Conservation (phyloP, 2,797 vertebrate species). For the Craterocephalus amniculus region DNA sequence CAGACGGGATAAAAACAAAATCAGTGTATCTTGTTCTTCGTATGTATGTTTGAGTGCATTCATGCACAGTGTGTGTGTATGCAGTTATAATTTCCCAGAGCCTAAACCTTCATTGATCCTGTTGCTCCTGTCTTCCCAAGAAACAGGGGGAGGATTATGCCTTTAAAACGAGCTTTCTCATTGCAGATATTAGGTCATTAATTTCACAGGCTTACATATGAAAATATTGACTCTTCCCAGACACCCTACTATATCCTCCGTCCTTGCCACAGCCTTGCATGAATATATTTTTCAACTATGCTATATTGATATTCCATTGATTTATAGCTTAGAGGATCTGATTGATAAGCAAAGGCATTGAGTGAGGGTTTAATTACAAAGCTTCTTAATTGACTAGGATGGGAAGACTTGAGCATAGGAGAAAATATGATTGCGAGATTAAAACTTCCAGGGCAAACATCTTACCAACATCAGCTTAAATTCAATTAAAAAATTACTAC, state of each 20-base stretch:
- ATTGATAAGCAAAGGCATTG: constrained; percentile 79
- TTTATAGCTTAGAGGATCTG: constrained; percentile 73
- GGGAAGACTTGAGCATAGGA: constrained; percentile 36
- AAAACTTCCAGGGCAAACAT: constrained; percentile 17
- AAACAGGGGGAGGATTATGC: constrained; percentile 77
- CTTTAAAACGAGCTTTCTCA: constrained; percentile 81
- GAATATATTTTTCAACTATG: constrained; percentile 75
- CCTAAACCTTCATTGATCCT: constrained; percentile 79
- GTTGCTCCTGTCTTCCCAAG: constrained; percentile 68
- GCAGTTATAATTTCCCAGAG: constrained; percentile 73
- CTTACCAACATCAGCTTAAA: not conserved
- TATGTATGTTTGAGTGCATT: constrained; percentile 14
- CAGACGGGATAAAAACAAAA: not conserved
- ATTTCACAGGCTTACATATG: constrained; percentile 84
- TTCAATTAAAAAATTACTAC: constrained; percentile 1
- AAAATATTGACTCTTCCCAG: constrained; percentile 86
- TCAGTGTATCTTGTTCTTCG: constrained; percentile 3
- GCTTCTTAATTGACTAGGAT: constrained; percentile 66
- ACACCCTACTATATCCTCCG: constrained; percentile 71
- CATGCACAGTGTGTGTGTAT: constrained; percentile 20
- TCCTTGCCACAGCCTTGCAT: constrained; percentile 65
- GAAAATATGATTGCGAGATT: constrained; percentile 9
- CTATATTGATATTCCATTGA: constrained; percentile 74
- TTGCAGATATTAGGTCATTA: constrained; percentile 83
- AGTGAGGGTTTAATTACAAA: constrained; percentile 74